Evolutionary conservation across 2,113 vertebrate genomes (phyloP).

Genomic region (Phocoena sinus): DNA sequence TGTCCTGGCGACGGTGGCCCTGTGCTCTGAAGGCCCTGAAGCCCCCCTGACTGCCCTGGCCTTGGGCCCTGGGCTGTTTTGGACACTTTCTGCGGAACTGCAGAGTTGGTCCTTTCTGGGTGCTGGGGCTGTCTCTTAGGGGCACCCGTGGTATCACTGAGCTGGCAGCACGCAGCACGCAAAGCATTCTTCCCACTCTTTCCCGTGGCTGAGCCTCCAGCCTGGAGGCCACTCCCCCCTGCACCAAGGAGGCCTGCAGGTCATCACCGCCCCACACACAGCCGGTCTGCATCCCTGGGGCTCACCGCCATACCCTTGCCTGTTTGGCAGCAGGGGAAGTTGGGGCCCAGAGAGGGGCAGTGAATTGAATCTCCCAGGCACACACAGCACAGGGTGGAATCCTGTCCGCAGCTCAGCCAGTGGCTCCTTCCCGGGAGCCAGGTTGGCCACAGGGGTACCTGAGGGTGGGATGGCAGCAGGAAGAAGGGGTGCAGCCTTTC

Average conservation of each 20-base stretch:
- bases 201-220: neutral
- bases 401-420: neutral
- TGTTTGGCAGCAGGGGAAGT: neutral
- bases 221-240: neutral
- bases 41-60: too few species aligned
- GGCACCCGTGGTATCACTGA: accelerated
- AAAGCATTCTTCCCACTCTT: too few species aligned
- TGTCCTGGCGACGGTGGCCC: accelerated
- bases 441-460: neutral
- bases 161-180: accelerated
- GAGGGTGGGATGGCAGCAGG: neutral
- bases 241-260: neutral
- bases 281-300: accelerated
- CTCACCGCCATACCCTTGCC: too few species aligned
- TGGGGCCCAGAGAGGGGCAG: neutral
- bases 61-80: too few species aligned
- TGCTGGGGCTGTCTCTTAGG: neutral
- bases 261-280: accelerated
- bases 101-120: neutral
- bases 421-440: neutral
- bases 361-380: neutral
- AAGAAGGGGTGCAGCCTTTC: neutral
- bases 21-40: too few species aligned
- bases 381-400: neutral
- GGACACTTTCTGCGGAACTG: neutral